Evolutionary conservation across 1,140 invertebrate species (phyloP).

Genomic region (Euura saliciscinereae): DNA sequence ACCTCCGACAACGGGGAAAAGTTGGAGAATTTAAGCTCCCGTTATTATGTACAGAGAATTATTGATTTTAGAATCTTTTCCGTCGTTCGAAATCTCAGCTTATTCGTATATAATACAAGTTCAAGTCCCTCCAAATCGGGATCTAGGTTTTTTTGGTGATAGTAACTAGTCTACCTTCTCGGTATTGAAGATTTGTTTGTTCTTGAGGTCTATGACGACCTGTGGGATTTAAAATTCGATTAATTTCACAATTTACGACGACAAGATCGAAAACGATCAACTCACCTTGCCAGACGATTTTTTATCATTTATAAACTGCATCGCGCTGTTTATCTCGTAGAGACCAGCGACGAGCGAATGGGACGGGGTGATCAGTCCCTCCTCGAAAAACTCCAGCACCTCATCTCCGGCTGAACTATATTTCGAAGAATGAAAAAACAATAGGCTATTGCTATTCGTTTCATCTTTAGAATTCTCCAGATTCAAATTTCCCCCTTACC

Average conservation of each 20-base stretch:
- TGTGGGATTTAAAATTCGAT: conserved; percentile 26
- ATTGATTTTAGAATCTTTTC: too few species aligned
- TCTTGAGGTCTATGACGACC: conserved; percentile 46
- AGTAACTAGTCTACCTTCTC: conserved; percentile 6
- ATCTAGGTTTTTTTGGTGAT: background rate
- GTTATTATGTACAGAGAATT: too few species aligned
- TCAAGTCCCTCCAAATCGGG: background rate
- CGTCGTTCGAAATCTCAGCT: background rate
- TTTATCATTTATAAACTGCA: conserved; percentile 39
- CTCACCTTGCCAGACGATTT: conserved; percentile 48
- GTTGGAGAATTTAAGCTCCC: too few species aligned
- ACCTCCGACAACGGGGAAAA: too few species aligned
- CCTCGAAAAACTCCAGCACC: conserved; percentile 48
- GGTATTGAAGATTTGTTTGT: conserved; percentile 31
- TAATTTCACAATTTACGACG: background rate
- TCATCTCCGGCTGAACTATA: conserved; percentile 49
- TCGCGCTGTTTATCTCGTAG: conserved; percentile 44
- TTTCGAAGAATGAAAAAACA: conserved; percentile 10
- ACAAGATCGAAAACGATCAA: conserved; percentile 8
- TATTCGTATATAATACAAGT: background rate
- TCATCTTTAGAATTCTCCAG: too few species aligned
- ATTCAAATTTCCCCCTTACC: conserved; percentile 40
- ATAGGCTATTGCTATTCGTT: background rate
- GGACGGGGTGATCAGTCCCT: conserved; percentile 47
- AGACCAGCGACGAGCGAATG: conserved; percentile 39